Base-by-base conservation (phyloP, 2,113 vertebrate genomes). In the Cichladusa arquata region DNA sequence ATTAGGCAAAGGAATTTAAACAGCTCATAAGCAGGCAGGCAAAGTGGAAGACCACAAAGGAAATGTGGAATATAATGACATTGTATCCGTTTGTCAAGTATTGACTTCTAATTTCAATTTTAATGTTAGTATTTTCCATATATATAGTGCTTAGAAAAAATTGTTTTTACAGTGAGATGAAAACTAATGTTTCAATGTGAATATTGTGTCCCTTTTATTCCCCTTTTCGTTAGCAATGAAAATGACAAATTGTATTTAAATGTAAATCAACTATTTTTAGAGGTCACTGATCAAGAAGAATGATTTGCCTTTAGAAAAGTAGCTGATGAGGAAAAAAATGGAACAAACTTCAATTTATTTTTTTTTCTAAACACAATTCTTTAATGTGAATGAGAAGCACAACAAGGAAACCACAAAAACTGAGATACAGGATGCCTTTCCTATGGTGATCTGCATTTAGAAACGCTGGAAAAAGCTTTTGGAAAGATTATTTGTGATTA, bases 221-320 rank as follows among this genome's bases (percentile, higher is more conserved):
- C 31, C 36, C n/a, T 51, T 76, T 85, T 74, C 60, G 51, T 82
- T 56, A 82, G 53, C 48, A 89, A 56, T 64, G 47, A 25, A 86
- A 94, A 81, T 54, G 84, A 76, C 1, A 6, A 44, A 70, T 42
- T 29, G 19, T 18, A 85, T 88, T 96, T 90, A 95, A 95, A 88
- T 88, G 58, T 36, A 88, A 94, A 93, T 82, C 79, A 90, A 69
- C 5, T 25, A 4, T 10, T 65, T 92, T 79, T 48, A 93, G 92
- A 92, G 81, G 73, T 91, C 93, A 96, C 34, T 34, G 73, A 81
- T 67, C 34, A 81, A 84, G 69, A 90, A 67, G 31, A 89, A 78
- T 45, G 8, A 51, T 85, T 34, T 57, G n/a, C 6, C 51, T 71
- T 71, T 47, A 69, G 45, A 77, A 88, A 77, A 86, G 36, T 34